Base-by-base conservation (phyloP, 2,888 invertebrate species). In the Pelosia muscerda region DNA sequence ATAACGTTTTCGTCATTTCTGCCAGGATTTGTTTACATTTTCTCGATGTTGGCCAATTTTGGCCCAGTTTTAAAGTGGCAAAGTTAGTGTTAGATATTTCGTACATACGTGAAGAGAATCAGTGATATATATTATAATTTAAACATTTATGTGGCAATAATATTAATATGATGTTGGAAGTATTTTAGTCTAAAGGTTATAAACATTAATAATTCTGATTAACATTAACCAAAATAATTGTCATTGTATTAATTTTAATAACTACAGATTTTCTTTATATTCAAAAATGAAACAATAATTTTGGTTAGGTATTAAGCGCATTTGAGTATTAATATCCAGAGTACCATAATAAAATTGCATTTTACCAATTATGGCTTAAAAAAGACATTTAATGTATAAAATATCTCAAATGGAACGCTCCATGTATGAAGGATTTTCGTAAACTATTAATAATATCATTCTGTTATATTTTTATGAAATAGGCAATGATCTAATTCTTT, bases 21-120 rank as follows among this genome's bases (percentile, higher is more conserved):
- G 10, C 49, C n/a, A n/a, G n/a, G n/a, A 49, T 49, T n/a, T 49
- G 8, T n/a, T n/a, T n/a, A n/a, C 19, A n/a, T 19, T n/a, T 42
- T n/a, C 49, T 8, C 15, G n/a, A 49, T 49, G 6, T 49, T 15
- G 38, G 38, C n/a, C 49, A 49, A 49, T n/a, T 9, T 19, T 49
- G 19, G 2, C 49, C 49, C 1, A 42, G n/a, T n/a, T 49, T 49
- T 8, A 49, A n/a, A 49, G 49, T n/a, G n/a, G 49, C 49, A 49
- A 49, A 49, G 49, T 49, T 49, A n/a, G 49, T n/a, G 8, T 15
- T 4, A 15, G 15, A 38, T 6, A 42, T 42, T 42, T 42, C 42
- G 42, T n/a, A 49, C 49, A 49, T 49, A n/a, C 49, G 49, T n/a
- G 49, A 49, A 49, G 49, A 49, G 49, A 49, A 49, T 38, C 38